phyloP scores from a whole-genome alignment of 2,113 vertebrate species.

The Balaenoptera acutorostrata region DNA sequence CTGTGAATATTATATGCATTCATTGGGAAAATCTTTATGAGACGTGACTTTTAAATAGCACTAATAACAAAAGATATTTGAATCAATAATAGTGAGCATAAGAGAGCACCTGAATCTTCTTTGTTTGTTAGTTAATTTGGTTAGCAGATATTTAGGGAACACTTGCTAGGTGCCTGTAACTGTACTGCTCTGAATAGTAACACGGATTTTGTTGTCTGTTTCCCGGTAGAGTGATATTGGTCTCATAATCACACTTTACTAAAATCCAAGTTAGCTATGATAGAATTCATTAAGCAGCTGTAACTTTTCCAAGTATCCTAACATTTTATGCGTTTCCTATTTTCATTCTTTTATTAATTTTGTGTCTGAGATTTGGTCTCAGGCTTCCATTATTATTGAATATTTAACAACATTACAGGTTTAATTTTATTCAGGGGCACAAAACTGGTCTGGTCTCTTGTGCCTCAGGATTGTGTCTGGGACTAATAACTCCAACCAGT shows the following conservation, averaged over 20 bases:
- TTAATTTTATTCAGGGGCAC: neutral
- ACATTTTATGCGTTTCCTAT: neutral
- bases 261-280: neutral
- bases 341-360: neutral
- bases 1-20: neutral
- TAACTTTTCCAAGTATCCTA: neutral
- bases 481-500: neutral
- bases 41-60: neutral
- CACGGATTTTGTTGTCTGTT: neutral
- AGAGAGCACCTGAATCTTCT: neutral
- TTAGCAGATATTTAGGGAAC: neutral
- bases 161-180: neutral
- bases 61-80: neutral
- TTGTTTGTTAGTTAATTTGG: neutral
- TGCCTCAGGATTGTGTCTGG: neutral
- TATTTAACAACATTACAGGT: neutral
- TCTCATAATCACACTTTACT: neutral
- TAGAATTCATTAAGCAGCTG: neutral
- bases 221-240: neutral
- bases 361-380: neutral
- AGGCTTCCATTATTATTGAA: neutral
- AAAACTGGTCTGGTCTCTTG: neutral
- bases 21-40: neutral
- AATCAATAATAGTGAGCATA: neutral
- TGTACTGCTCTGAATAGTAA: neutral